phyloP scores from a whole-genome alignment of 2,888 invertebrate species.

The Chalcis sispes region DNA sequence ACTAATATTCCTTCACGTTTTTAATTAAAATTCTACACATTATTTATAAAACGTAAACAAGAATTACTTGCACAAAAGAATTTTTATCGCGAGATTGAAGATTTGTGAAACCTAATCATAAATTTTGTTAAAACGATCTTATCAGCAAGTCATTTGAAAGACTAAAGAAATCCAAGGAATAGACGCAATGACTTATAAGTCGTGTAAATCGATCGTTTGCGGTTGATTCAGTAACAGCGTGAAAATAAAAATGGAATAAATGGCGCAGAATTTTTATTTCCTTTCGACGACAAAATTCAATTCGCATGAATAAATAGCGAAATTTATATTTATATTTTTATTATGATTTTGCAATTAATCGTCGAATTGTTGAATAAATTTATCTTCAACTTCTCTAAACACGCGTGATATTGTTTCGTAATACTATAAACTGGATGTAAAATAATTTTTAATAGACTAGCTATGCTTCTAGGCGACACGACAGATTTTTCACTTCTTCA shows the following conservation, averaged over 20 bases:
- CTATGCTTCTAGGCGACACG: neutral
- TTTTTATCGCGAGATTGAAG: neutral
- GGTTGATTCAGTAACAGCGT: neutral
- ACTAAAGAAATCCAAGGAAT: neutral
- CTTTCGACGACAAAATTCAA: no score
- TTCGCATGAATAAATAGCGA: no score
- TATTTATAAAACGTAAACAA: constrained; percentile 39
- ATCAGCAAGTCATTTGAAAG: constrained; percentile 20
- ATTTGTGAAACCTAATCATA: constrained; percentile 19
- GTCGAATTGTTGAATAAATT: no score
- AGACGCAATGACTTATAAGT: neutral
- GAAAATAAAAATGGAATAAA: no score
- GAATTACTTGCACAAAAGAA: constrained; percentile 33
- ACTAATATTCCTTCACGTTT: no score
- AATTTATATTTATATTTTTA: no score
- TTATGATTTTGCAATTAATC: no score
- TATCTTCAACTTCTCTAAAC: neutral
- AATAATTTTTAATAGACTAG: constrained; percentile 28
- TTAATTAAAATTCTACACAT: neutral
- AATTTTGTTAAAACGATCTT: constrained; percentile 10
- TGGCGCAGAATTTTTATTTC: neutral
- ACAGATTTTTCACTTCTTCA: constrained; percentile 50
- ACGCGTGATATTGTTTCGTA: neutral
- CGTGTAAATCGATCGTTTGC: no score
- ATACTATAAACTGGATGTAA: constrained; percentile 20